These are phyloP conservation scores for Pristionchus entomophagus DNA, from an alignment of 2,888 invertebrate genomes.

Conservation along the genomic window DNA sequence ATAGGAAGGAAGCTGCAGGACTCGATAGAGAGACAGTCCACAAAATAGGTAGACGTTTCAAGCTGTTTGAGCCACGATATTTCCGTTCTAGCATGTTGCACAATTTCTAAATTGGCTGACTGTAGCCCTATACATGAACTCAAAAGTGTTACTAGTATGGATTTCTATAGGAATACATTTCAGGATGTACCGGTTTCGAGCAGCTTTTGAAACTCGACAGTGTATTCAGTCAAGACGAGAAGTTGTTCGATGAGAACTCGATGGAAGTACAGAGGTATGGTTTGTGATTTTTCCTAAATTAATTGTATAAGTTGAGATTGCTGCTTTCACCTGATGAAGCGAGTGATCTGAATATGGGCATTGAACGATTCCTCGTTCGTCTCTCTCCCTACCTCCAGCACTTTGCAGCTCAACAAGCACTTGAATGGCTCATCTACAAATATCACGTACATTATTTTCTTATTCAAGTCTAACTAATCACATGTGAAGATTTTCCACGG, in stretches of 20 bases:
- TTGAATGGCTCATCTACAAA: conserved; percentile 94
- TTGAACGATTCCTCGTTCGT: conserved; percentile 85
- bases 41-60: conserved; percentile 87
- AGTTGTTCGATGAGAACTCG: conserved; percentile 86
- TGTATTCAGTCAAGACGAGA: conserved; percentile 85
- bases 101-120: too few species aligned
- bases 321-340: conserved; percentile 86
- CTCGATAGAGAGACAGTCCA: conserved; percentile 89
- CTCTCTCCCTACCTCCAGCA: conserved; percentile 91
- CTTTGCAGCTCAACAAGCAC: conserved; percentile 88
- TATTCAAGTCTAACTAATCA: too few species aligned
- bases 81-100: too few species aligned
- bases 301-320: conserved; percentile 48
- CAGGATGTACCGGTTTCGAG: conserved; percentile 86
- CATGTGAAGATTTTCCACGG: too few species aligned
- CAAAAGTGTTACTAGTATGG: too few species aligned
- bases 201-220: conserved; percentile 86
- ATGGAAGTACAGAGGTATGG: conserved; percentile 81
- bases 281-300: not conserved
- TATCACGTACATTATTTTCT: conserved; percentile 70
- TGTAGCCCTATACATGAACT: too few species aligned
- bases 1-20: conserved; percentile 89
- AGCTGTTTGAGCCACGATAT: too few species aligned
- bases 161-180: not conserved
- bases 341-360: conserved; percentile 84